Conservation (phyloP, 92 coral and sea anemone species). For the Parazoanthus darwini region DNA sequence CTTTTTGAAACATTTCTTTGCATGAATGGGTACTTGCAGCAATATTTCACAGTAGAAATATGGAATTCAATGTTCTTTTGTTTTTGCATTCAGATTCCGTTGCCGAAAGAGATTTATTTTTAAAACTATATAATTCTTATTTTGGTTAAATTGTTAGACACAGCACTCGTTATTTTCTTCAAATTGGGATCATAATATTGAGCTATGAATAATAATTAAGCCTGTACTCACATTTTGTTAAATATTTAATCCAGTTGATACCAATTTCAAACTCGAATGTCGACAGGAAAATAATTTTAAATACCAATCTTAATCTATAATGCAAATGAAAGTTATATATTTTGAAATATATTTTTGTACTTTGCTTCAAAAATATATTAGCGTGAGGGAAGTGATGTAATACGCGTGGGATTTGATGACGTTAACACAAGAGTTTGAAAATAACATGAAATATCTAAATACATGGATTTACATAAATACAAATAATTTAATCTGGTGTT, state of each 20-base stretch:
- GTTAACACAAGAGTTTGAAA: background rate
- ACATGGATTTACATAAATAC: background rate
- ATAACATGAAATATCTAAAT: background rate
- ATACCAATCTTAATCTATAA: too few relatives aligned
- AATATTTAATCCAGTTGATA: background rate
- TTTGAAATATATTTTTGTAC: background rate
- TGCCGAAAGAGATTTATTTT: background rate
- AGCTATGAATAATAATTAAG: background rate
- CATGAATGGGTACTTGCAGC: constrained; percentile 3
- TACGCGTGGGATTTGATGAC: background rate
- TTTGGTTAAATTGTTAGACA: background rate
- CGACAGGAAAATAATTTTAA: background rate
- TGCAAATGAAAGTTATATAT: too few relatives aligned
- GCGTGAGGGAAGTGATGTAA: background rate
- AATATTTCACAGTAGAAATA: background rate
- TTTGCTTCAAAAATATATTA: background rate
- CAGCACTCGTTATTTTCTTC: background rate
- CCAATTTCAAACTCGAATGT: background rate
- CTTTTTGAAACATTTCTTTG: constrained; percentile 20
- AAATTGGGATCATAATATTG: background rate
- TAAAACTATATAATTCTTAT: background rate
- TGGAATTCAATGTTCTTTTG: background rate
- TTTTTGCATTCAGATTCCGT: background rate
- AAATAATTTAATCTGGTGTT: background rate
- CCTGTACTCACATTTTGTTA: background rate